A percentile compares a stretch with the other conserved stretches of the same genome.
phyloP scores from a whole-genome alignment of 2,113 vertebrate species.

The Dascyllus trimaculatus region DNA sequence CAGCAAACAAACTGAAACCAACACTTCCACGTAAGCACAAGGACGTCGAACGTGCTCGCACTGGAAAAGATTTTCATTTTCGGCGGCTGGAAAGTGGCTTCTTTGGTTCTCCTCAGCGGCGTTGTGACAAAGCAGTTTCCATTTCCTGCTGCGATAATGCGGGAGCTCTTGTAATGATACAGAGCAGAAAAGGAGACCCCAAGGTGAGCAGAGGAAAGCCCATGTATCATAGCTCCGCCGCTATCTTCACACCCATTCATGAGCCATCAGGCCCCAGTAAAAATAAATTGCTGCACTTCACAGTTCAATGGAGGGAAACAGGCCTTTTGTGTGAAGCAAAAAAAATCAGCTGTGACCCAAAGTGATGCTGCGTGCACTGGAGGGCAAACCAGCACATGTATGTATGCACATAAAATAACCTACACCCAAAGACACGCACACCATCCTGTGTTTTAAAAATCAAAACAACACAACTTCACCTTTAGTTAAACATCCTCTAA shows the following conservation, averaged over 20 bases:
- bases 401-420: not conserved
- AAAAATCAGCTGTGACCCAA: slow-evolving; percentile 35
- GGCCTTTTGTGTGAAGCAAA: slow-evolving; percentile 49
- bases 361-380: slow-evolving; percentile 9
- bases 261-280: slow-evolving; percentile 60
- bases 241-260: slow-evolving; percentile 63
- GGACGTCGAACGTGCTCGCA: not conserved
- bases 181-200: slow-evolving; percentile 63
- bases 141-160: slow-evolving; percentile 38
- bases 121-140: slow-evolving; percentile 52
- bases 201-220: slow-evolving; percentile 72
- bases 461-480: not conserved
- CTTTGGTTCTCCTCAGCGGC: slow-evolving; percentile 22
- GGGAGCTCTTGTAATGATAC: slow-evolving; percentile 52
- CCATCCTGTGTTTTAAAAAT: not conserved
- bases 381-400: not conserved
- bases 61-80: slow-evolving; percentile 18
- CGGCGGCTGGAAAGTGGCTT: slow-evolving; percentile 7
- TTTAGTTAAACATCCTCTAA: no score
- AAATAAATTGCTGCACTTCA: slow-evolving; percentile 77
- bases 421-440: not conserved
- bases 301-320: slow-evolving; percentile 74
- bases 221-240: slow-evolving; percentile 60
- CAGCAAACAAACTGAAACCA: slow-evolving; percentile 22
- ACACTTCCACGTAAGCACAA: slow-evolving; percentile 9